A percentile compares a stretch with the other conserved stretches of the same genome.
These are phyloP conservation scores for Campylomormyrus numenius DNA, from an alignment of 2,113 vertebrate genomes.

Conservation along the genomic window DNA sequence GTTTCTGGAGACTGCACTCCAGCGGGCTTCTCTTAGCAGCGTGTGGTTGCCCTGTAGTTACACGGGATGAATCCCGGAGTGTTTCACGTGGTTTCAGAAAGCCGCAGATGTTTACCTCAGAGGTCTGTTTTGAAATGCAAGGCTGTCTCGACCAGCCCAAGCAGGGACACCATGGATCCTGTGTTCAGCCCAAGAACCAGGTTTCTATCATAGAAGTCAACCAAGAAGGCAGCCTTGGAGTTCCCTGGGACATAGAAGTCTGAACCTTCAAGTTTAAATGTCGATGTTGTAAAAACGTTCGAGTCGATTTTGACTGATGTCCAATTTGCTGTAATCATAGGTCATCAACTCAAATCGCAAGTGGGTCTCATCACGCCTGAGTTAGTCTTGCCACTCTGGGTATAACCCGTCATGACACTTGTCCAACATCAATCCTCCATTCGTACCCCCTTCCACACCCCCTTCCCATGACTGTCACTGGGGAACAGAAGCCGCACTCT, in stretches of 20 bases:
- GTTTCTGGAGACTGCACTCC: background rate
- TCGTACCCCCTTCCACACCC: background rate
- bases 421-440: background rate
- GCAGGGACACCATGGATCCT: background rate
- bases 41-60: background rate
- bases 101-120: background rate
- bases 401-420: background rate
- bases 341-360: background rate
- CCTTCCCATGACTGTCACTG: background rate
- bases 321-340: conserved; percentile 1
- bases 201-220: background rate
- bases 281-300: background rate
- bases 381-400: background rate
- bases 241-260: background rate
- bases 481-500: background rate
- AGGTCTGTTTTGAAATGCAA: background rate
- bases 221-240: background rate
- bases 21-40: too few relatives aligned
- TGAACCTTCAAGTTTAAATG: background rate
- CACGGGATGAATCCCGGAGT: background rate
- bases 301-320: background rate
- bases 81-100: background rate
- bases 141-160: background rate
- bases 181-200: background rate
- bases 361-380: background rate